Evolutionary conservation across 1,140 invertebrate species (phyloP).

Genomic region (Phenacoccus solenopsis): DNA sequence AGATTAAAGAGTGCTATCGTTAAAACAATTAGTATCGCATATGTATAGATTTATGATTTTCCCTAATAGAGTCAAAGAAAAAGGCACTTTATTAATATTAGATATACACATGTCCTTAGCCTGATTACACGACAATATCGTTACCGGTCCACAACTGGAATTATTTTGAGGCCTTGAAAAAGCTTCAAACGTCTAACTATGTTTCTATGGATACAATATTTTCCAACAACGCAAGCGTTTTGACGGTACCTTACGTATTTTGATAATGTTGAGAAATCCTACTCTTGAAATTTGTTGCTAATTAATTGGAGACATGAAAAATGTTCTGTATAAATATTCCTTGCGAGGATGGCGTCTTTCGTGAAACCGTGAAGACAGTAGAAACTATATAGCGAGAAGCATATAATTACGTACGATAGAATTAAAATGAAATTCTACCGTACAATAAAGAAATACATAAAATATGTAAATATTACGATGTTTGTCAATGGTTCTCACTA

Average conservation of each 20-base stretch:
- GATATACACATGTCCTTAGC: constrained; percentile 1
- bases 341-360: no score
- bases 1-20: not conserved
- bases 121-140: not conserved
- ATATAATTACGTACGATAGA: no score
- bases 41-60: not conserved
- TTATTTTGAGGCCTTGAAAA: constrained; percentile 2
- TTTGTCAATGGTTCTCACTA: no score
- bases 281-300: no score
- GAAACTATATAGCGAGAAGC: no score
- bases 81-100: not conserved
- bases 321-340: no score
- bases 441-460: no score
- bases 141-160: constrained; percentile 1
- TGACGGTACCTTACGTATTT: not conserved
- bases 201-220: constrained; percentile 3
- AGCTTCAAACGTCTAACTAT: not conserved
- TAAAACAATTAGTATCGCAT: not conserved
- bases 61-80: not conserved
- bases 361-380: no score
- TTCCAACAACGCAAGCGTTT: constrained; percentile 1
- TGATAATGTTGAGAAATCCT: not conserved
- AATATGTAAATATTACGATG: no score
- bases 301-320: no score
- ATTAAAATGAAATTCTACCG: no score